Percentiles rank a stretch among this genome's conserved stretches.
Evolutionary conservation across 2,888 invertebrate genomes (phyloP).

Genomic region (Orthosia gothica): DNA sequence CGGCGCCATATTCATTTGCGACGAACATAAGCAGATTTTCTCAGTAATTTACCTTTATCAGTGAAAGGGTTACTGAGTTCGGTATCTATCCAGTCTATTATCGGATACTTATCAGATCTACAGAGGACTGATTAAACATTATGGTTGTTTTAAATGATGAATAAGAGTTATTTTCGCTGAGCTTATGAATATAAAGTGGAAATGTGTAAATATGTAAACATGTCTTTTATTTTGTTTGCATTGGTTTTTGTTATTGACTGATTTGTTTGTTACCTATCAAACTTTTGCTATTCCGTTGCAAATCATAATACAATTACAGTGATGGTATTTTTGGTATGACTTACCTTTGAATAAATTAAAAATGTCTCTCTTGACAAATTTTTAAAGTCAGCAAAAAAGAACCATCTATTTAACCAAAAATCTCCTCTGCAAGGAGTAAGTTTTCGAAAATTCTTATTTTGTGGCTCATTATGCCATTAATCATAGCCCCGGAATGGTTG

Average conservation of each 20-base stretch:
- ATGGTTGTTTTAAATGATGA: conserved; percentile 3
- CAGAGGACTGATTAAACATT: conserved; percentile 16
- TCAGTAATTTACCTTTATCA: conserved; percentile 50
- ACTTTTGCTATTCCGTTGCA: background rate
- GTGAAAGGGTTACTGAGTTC: conserved; percentile 39
- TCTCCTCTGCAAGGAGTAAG: conserved; percentile 22
- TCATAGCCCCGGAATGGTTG: conserved; percentile 46
- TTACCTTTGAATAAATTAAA: background rate
- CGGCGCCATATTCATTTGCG: conserved; percentile 29
- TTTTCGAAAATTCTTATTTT: conserved; percentile 39
- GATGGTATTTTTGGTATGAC: background rate
- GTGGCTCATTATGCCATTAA: conserved; percentile 59
- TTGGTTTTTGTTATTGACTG: background rate
- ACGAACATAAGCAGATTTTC: conserved; percentile 45
- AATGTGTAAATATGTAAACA: background rate
- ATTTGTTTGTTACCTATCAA: background rate
- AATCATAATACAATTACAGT: background rate
- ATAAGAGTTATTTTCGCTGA: background rate
- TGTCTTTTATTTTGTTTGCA: background rate
- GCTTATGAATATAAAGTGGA: background rate
- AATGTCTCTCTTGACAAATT: background rate
- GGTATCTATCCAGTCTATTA: conserved; percentile 28
- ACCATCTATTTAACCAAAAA: conserved; percentile 4
- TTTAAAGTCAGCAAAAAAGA: background rate
- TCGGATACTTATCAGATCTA: conserved; percentile 39